These are phyloP conservation scores for Sebastolobus altivelis DNA, from an alignment of 2,797 vertebrate species.

Conservation along the genomic window DNA sequence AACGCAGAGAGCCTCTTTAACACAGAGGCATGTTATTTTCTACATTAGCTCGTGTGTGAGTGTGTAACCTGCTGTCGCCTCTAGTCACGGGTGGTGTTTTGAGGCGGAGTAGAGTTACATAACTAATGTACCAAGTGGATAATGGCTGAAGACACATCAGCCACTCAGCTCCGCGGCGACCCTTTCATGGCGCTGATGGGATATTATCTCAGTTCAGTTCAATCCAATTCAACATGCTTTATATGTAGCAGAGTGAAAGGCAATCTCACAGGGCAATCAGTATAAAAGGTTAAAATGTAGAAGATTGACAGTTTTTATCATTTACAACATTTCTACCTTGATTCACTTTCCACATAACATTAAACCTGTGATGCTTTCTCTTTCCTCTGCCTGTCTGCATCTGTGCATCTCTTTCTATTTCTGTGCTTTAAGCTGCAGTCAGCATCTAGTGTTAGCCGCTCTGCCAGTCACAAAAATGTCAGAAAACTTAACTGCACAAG, in stretches of 20 bases:
- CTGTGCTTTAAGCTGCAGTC: background rate
- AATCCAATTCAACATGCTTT: conserved; percentile 35
- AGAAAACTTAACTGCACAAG: background rate
- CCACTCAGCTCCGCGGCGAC: conserved; percentile 2
- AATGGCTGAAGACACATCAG: conserved; percentile 43
- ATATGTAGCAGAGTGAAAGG: conserved; percentile 26
- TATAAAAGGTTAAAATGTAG: conserved; percentile 41
- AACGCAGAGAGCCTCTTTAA: conserved; percentile 9
- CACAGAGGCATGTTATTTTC: conserved; percentile 7
- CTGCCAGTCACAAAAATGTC: background rate
- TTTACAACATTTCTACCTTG: background rate
- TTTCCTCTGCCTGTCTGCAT: background rate
- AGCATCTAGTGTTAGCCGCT: background rate
- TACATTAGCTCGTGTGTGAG: conserved; percentile 3
- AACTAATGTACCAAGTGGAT: conserved; percentile 47
- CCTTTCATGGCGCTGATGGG: conserved; percentile 44
- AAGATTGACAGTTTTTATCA: conserved; percentile 15
- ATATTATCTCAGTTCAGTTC: conserved; percentile 49
- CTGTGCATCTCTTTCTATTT: conserved; percentile 5
- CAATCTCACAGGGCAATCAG: conserved; percentile 46
- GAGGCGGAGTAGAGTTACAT: conserved; percentile 25
- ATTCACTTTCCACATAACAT: conserved; percentile 13
- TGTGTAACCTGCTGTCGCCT: conserved; percentile 26
- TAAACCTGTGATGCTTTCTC: background rate
- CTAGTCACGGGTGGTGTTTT: conserved; percentile 1